Evolutionary conservation across 2,888 invertebrate genomes (phyloP).

Genomic region (Amphipyra tragopoginis): DNA sequence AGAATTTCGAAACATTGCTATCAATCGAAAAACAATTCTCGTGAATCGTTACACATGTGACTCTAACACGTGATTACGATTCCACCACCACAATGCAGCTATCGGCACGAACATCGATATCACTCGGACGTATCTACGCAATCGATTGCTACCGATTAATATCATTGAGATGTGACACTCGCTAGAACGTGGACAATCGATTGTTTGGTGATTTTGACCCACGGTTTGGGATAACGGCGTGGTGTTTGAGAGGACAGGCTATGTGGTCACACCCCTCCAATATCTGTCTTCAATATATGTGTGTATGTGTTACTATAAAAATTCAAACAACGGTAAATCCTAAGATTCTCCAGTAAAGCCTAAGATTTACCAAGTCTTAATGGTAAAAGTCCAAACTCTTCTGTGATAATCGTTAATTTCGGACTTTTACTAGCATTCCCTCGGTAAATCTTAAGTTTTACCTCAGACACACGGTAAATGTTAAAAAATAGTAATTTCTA

Average conservation of each 20-base stretch:
- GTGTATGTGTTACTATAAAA: too few species aligned
- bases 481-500: too few species aligned
- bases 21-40: slow-evolving; percentile 36
- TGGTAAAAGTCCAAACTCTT: too few species aligned
- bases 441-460: too few species aligned
- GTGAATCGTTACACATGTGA: slow-evolving; percentile 42
- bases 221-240: slow-evolving; percentile 22
- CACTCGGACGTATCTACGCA: slow-evolving; percentile 28
- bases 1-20: slow-evolving; percentile 35
- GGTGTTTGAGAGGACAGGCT: background rate
- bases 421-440: too few species aligned
- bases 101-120: slow-evolving; percentile 53
- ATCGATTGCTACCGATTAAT: slow-evolving; percentile 19
- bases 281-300: too few species aligned
- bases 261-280: too few species aligned
- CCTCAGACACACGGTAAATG: too few species aligned
- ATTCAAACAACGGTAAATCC: too few species aligned
- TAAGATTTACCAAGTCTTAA: too few species aligned
- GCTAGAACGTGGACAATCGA: slow-evolving; percentile 56
- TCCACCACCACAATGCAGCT: slow-evolving; percentile 17
- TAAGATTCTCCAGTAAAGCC: too few species aligned
- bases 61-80: slow-evolving; percentile 32
- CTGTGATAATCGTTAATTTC: too few species aligned
- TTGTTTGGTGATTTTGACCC: slow-evolving; percentile 38
- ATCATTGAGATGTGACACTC: slow-evolving; percentile 50